phyloP scores from a whole-genome alignment of 2,888 invertebrate genomes.

The Trileptium ribeirensis region DNA sequence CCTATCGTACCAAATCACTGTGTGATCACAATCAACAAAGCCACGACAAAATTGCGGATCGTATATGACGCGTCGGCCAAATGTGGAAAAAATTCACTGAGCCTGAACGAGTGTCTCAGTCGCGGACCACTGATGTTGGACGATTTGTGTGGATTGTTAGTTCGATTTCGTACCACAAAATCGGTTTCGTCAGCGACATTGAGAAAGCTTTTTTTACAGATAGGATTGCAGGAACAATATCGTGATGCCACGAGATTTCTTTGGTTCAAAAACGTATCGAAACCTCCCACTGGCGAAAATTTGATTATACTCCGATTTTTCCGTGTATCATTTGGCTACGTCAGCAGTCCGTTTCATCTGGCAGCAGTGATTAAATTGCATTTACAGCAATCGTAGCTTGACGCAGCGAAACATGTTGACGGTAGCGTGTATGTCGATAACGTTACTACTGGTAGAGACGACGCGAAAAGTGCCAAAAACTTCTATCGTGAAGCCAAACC shows the following conservation, averaged over 20 bases:
- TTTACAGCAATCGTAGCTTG: background rate
- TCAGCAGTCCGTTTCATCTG: background rate
- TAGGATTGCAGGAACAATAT: slow-evolving; percentile 5
- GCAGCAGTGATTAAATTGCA: background rate
- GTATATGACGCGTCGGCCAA: slow-evolving; percentile 21
- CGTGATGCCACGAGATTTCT: slow-evolving; percentile 24
- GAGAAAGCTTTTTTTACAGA: slow-evolving; percentile 23
- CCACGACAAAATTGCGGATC: slow-evolving; percentile 25
- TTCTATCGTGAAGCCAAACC: background rate
- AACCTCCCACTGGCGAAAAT: slow-evolving; percentile 5
- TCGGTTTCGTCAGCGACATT: slow-evolving; percentile 20
- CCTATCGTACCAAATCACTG: background rate
- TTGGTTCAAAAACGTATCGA: background rate
- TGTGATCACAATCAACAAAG: slow-evolving; percentile 14
- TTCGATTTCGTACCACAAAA: slow-evolving; percentile 23
- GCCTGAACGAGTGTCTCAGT: slow-evolving; percentile 14
- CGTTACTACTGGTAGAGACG: background rate
- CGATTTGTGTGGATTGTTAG: slow-evolving; percentile 20
- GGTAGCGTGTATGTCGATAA: slow-evolving; percentile 2
- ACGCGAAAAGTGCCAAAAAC: background rate
- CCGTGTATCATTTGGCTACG: slow-evolving; percentile 19
- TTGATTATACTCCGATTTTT: slow-evolving; percentile 12
- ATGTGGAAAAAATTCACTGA: background rate
- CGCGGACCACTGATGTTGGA: slow-evolving; percentile 16
- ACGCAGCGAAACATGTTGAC: background rate